Percentiles rank a stretch among this genome's conserved stretches.
Evolutionary conservation across 1,140 invertebrate genomes (phyloP).

Genomic region (Calephelis virginiensis): DNA sequence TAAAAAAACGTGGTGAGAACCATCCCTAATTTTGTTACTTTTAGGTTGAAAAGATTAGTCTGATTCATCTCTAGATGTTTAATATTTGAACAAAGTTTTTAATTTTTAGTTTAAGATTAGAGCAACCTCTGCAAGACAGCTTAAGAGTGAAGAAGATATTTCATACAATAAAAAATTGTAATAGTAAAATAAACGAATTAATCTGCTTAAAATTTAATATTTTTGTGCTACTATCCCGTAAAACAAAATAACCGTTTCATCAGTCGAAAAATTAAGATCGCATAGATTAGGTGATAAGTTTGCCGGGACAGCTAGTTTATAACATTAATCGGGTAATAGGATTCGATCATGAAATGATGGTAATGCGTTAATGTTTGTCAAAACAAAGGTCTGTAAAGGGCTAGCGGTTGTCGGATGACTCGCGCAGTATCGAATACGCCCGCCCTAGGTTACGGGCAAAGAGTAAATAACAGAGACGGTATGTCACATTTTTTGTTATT

Average conservation of each 20-base stretch:
- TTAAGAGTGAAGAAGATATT: too few relatives aligned
- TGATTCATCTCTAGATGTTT: too few relatives aligned
- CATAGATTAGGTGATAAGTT: background rate
- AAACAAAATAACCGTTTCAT: background rate
- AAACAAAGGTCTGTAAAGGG: constrained; percentile 68
- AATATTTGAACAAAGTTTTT: too few relatives aligned
- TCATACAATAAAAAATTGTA: too few relatives aligned
- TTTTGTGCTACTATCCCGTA: too few relatives aligned
- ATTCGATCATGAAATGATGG: constrained; percentile 31
- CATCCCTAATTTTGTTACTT: too few relatives aligned
- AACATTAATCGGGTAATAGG: background rate
- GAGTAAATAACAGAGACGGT: constrained; percentile 33
- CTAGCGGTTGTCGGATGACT: constrained; percentile 53
- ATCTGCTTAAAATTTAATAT: too few relatives aligned
- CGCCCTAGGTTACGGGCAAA: constrained; percentile 44
- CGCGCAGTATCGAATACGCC: constrained; percentile 55
- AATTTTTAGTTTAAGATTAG: too few relatives aligned
- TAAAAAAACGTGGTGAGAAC: too few relatives aligned
- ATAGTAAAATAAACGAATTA: too few relatives aligned
- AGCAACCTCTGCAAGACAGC: too few relatives aligned
- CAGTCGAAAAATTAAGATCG: background rate
- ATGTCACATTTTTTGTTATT: background rate
- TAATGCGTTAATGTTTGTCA: constrained; percentile 37
- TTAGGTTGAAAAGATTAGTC: too few relatives aligned
- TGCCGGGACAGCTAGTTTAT: background rate